phyloP scores from a whole-genome alignment of 2,888 invertebrate species.

The Hypsopygia costalis region DNA sequence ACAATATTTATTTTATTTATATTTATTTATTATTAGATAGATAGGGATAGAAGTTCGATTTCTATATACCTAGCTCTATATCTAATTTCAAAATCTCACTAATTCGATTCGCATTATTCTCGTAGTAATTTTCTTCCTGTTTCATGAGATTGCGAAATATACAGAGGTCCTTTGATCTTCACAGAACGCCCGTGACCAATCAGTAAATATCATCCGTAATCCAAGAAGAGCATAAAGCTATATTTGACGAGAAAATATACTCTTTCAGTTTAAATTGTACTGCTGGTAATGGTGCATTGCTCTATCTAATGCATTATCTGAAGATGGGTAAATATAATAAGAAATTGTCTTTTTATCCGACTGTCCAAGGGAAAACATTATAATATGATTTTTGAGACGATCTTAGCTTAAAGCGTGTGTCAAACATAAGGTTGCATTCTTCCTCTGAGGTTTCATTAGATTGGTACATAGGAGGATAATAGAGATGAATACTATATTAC shows the following conservation, averaged over 20 bases:
- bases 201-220: conserved; percentile 38
- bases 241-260: conserved; percentile 40
- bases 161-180: conserved; percentile 21
- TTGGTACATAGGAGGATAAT: too few relatives aligned
- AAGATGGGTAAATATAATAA: conserved; percentile 10
- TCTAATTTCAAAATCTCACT: too few relatives aligned
- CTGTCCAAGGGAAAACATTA: too few relatives aligned
- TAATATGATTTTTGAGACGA: too few relatives aligned
- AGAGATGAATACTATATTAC: too few relatives aligned
- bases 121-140: conserved; percentile 9
- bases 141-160: conserved; percentile 13
- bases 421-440: too few relatives aligned
- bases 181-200: conserved; percentile 35
- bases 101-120: not conserved
- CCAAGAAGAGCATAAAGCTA: conserved; percentile 38
- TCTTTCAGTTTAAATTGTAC: conserved; percentile 36
- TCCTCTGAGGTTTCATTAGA: too few relatives aligned
- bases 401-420: too few relatives aligned
- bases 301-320: conserved; percentile 14
- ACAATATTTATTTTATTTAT: too few relatives aligned
- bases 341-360: not conserved
- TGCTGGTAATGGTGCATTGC: conserved; percentile 35
- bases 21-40: too few relatives aligned
- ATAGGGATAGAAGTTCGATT: too few relatives aligned
- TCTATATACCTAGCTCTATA: too few relatives aligned